phyloP scores from a whole-genome alignment of 2,888 invertebrate species.

The Rhogogaster chlorosoma region DNA sequence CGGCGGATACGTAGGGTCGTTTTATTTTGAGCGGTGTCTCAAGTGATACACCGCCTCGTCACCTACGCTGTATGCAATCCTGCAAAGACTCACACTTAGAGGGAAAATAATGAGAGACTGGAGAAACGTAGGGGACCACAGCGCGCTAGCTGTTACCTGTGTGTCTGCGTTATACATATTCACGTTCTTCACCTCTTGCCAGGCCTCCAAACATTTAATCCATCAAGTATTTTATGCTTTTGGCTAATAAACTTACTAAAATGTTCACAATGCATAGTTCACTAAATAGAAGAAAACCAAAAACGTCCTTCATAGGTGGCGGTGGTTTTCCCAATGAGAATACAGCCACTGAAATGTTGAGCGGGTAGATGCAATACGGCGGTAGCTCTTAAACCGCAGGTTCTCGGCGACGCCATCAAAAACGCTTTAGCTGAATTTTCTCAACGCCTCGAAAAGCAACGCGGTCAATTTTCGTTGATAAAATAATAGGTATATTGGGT shows the following conservation, averaged over 20 bases:
- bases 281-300: slow-evolving; percentile 47
- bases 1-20: slow-evolving; percentile 96
- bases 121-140: slow-evolving; percentile 61
- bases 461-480: background rate
- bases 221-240: slow-evolving; percentile 72
- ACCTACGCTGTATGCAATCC: slow-evolving; percentile 69
- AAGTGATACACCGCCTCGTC: slow-evolving; percentile 84
- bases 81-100: slow-evolving; percentile 65
- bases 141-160: slow-evolving; percentile 63
- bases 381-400: background rate
- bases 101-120: slow-evolving; percentile 63
- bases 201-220: slow-evolving; percentile 73
- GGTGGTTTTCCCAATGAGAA: slow-evolving; percentile 8
- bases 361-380: slow-evolving; percentile 46
- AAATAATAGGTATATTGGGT: background rate
- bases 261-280: slow-evolving; percentile 52
- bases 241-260: slow-evolving; percentile 61
- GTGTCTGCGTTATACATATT: slow-evolving; percentile 71
- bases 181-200: slow-evolving; percentile 72
- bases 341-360: background rate
- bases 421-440: slow-evolving; percentile 19
- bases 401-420: background rate
- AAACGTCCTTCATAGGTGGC: slow-evolving; percentile 3
- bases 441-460: slow-evolving; percentile 6
- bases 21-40: slow-evolving; percentile 97